phyloP scores from a whole-genome alignment of 2,888 invertebrate species.

The Ectemnius cavifrons region DNA sequence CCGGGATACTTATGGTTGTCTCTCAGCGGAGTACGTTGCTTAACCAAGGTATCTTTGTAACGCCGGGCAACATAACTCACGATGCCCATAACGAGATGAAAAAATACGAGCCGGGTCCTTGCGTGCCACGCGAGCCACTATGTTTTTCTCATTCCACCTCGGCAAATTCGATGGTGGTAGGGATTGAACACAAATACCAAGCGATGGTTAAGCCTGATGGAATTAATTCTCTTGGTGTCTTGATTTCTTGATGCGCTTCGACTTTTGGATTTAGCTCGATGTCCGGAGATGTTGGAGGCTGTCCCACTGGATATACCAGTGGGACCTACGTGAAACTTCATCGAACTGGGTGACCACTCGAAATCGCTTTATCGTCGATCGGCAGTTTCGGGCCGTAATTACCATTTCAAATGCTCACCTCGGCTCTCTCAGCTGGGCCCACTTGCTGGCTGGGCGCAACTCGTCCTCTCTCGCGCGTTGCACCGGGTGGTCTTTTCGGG shows the following conservation, averaged over 20 bases:
- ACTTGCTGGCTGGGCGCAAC: constrained; percentile 60
- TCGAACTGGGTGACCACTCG: constrained; percentile 60
- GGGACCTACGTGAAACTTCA: constrained; percentile 44
- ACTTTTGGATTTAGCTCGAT: no score
- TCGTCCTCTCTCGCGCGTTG: constrained; percentile 62
- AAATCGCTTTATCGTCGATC: constrained; percentile 71
- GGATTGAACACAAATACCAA: no score
- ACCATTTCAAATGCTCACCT: constrained; percentile 76
- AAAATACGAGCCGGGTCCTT: background rate
- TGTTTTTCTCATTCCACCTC: background rate
- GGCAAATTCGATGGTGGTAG: background rate
- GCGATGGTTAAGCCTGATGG: no score
- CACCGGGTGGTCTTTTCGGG: constrained; percentile 76
- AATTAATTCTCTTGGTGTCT: no score
- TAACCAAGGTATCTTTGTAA: constrained; percentile 26
- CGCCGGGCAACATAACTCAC: constrained; percentile 5
- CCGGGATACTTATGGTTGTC: constrained; percentile 27
- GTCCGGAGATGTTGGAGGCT: no score
- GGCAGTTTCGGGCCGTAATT: constrained; percentile 68
- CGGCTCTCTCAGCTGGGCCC: constrained; percentile 64
- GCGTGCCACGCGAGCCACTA: background rate
- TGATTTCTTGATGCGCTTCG: no score
- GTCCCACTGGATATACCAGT: constrained; percentile 9
- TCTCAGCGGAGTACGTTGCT: background rate
- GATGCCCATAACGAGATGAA: background rate